Base-by-base conservation (phyloP, 2,888 invertebrate genomes). In the Platycheirus albimanus region DNA sequence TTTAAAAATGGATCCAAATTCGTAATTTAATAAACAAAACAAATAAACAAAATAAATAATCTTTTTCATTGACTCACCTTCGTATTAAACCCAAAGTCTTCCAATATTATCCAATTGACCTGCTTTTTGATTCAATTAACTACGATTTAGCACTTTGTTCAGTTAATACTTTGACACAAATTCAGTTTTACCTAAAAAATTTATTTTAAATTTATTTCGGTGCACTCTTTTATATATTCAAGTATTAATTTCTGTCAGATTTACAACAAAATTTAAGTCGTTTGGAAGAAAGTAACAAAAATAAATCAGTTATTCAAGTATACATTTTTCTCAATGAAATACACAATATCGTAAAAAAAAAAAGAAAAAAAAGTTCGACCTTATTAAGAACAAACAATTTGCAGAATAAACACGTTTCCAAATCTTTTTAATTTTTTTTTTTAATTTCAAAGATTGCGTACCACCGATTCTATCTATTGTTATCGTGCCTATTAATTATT, bases 101-200 rank as follows among this genome's bases (percentile, higher is more conserved):
- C 19, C 43, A 61, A 45, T 61, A 8, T 45, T 61, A 61, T 61
- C 61, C 61, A 61, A 61, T 19, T 61, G 61, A 30, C n/a, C 8
- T 30, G 30, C 17, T 45, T 10, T 10, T 10, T 30, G 17, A 10
- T 54, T 54, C 33, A 17, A 36, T 43, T 61, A 11, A 61, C 28
- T 61, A 19, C 7, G 8, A 7, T 19, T 10, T 2, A 19, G 30
- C 7, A n/a, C 24, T 15, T 45, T 19, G 19, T 30, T 30, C 28
- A 45, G 17, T 30, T 45, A 30, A 7, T 43, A 43, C 0, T 41
- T 61, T 61, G 10, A 17, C 61, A 61, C 45, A 58, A 41, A 58
- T 41, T 58, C n/a, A 20, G 15, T 41, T 41, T 13, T 24, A 41
- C 56, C 8, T 8, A 41, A 56, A 7, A 20, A n/a, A 20, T 8